These are phyloP conservation scores for Sebastiscus tertius DNA, from an alignment of 2,797 vertebrate genomes.

Conservation along the genomic window DNA sequence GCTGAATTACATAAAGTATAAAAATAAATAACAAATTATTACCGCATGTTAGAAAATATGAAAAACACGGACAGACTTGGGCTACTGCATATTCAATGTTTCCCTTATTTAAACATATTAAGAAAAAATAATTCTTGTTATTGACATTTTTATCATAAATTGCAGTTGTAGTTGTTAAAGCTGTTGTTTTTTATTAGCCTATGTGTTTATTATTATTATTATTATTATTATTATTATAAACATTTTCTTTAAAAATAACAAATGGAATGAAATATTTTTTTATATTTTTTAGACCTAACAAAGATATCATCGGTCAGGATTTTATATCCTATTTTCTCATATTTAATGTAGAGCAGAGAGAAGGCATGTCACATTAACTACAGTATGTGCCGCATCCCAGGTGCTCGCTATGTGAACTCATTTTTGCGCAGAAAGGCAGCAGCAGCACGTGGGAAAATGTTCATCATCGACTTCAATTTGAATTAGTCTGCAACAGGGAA, in stretches of 20 bases:
- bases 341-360: not conserved
- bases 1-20: not conserved
- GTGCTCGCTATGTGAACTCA: not conserved
- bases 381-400: not conserved
- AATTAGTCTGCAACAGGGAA: not conserved
- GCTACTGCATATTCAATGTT: not conserved
- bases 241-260: not conserved
- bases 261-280: not conserved
- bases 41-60: not conserved
- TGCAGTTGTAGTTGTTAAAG: not conserved
- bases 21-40: not conserved
- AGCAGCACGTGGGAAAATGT: not conserved
- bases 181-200: constrained; percentile 1
- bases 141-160: not conserved
- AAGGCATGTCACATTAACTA: not conserved
- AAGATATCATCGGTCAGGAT: not conserved
- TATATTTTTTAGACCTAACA: not conserved
- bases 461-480: not conserved
- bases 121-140: not conserved
- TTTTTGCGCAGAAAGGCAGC: not conserved
- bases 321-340: not conserved
- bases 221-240: not conserved
- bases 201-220: constrained; percentile 36
- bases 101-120: not conserved
- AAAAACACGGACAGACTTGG: too few species aligned